Percentiles rank a stretch among this genome's conserved stretches.
Evolutionary conservation across 2,113 vertebrate species (phyloP).

Genomic region (Prunella himalayana): DNA sequence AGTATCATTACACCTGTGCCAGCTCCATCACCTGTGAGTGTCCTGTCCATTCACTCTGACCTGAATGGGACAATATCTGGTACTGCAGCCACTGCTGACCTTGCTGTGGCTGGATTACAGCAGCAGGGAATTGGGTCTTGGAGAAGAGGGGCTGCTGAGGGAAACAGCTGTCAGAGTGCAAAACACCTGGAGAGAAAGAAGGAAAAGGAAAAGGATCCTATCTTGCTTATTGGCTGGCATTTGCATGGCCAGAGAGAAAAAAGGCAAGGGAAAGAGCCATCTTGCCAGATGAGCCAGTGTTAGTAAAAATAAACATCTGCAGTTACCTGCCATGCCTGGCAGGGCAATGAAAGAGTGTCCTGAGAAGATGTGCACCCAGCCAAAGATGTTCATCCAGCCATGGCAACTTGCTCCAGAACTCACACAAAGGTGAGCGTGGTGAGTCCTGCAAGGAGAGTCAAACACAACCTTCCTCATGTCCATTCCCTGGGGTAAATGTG

Average conservation of each 20-base stretch:
- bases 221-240: not conserved
- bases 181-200: not conserved
- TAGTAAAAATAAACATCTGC: not conserved
- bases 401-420: not conserved
- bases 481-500: not conserved
- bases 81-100: not conserved
- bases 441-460: not conserved
- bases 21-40: not conserved
- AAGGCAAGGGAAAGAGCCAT: not conserved
- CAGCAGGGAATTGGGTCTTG: not conserved
- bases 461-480: not conserved
- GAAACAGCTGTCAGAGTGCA: not conserved
- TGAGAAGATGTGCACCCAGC: not conserved
- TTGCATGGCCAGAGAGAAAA: not conserved
- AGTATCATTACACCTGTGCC: not conserved
- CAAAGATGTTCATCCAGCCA: not conserved
- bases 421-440: accelerated
- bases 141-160: not conserved
- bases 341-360: not conserved
- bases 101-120: not conserved
- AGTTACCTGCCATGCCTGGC: not conserved
- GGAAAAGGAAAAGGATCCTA: not conserved
- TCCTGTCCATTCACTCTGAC: not conserved
- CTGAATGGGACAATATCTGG: not conserved
- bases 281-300: not conserved